phyloP scores from a whole-genome alignment of 1,140 invertebrate species.

The Drosophila parvula region DNA sequence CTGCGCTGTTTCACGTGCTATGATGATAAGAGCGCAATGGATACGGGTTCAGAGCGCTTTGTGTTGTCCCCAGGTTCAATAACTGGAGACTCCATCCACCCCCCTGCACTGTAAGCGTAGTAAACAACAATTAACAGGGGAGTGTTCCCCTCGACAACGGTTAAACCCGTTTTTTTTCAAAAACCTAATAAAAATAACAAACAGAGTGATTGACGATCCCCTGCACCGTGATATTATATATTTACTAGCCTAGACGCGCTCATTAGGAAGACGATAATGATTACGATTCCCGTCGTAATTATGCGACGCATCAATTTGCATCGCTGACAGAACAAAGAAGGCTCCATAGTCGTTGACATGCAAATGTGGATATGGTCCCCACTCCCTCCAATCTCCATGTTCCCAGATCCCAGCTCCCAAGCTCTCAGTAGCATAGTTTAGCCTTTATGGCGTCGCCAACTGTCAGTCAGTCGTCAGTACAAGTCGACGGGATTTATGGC shows the following conservation, averaged over 20 bases:
- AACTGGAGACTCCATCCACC: conserved; percentile 25
- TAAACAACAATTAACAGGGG: conserved; percentile 40
- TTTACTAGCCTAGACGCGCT: conserved; percentile 10
- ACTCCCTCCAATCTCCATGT: conserved; percentile 9
- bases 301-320: conserved; percentile 37
- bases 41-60: conserved; percentile 18
- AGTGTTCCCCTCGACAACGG: conserved; percentile 9
- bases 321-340: conserved; percentile 43
- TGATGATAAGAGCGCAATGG: conserved; percentile 16
- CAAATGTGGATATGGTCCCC: conserved; percentile 26
- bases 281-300: conserved; percentile 5
- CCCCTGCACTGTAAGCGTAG: conserved; percentile 22
- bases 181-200: conserved; percentile 28
- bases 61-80: conserved; percentile 33
- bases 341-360: conserved; percentile 32
- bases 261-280: conserved; percentile 28
- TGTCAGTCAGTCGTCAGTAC: conserved; percentile 33
- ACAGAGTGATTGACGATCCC: conserved; percentile 6
- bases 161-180: conserved; percentile 49
- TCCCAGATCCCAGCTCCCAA: conserved; percentile 5
- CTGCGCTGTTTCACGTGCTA: conserved; percentile 30
- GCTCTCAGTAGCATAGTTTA: conserved; percentile 42
- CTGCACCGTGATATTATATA: conserved; percentile 12
- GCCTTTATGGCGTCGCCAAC: conserved; percentile 48
- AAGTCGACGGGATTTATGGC: conserved; percentile 62